Conservation (phyloP, 2,888 invertebrate genomes). For the Hecatera dysodea region DNA sequence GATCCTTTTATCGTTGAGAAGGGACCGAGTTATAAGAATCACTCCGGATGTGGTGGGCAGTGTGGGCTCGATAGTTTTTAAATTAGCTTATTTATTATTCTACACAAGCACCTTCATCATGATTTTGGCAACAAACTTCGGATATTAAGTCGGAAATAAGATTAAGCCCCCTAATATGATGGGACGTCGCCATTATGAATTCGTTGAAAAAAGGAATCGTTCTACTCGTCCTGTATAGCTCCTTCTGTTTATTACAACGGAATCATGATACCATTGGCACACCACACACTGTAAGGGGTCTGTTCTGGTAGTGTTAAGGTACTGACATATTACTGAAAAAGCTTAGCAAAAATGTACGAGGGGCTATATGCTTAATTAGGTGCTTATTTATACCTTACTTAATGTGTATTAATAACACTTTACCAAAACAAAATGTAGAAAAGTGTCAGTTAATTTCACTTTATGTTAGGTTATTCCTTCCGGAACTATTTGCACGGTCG, state of each 20-base stretch:
- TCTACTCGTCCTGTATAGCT: too few species aligned
- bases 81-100: constrained; percentile 38
- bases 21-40: constrained; percentile 51
- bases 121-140: constrained; percentile 2
- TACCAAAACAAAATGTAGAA: constrained; percentile 54
- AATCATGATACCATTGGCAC: too few species aligned
- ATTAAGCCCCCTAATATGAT: background rate
- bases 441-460: constrained; percentile 74
- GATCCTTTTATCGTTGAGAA: constrained; percentile 52
- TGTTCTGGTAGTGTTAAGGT: too few species aligned
- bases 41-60: constrained; percentile 19
- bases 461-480: constrained; percentile 77
- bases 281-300: too few species aligned
- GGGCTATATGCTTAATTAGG: too few species aligned
- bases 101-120: background rate
- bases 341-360: background rate
- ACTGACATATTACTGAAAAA: too few species aligned
- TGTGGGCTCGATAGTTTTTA: constrained; percentile 20
- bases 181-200: background rate
- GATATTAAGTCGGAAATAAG: background rate
- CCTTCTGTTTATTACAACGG: too few species aligned
- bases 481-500: constrained; percentile 83
- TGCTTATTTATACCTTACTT: background rate
- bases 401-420: constrained; percentile 41
- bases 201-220: too few species aligned